A percentile compares a stretch with the other conserved stretches of the same genome.
Evolutionary conservation across 37 sponge, comb jelly and placozoan genomes (phyloP).

Genomic region (Cliona cf. orientalis): DNA sequence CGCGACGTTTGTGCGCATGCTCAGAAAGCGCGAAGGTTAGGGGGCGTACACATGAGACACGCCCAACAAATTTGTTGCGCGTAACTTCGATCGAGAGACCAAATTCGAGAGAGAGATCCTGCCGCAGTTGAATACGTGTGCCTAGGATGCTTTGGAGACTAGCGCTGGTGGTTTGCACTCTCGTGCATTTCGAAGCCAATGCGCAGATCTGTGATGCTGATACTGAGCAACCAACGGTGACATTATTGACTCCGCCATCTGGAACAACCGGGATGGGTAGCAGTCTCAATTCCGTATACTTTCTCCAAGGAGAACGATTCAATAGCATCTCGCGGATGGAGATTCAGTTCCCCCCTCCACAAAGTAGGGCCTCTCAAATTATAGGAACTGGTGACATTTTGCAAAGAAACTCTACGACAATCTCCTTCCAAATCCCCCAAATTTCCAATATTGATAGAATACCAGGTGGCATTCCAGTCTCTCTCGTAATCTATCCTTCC

Average conservation of each 20-base stretch:
- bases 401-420: not conserved
- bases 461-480: not conserved
- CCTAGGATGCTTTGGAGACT: too few species aligned
- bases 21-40: too few species aligned
- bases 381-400: not conserved
- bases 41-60: too few species aligned
- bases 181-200: too few species aligned
- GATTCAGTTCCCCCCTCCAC: too few species aligned
- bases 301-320: conserved; percentile 22
- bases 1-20: too few species aligned
- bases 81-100: too few species aligned
- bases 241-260: conserved; percentile 23
- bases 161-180: too few species aligned
- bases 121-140: too few species aligned
- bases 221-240: conserved; percentile 14
- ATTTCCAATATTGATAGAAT: not conserved
- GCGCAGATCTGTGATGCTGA: not conserved
- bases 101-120: too few species aligned
- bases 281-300: not conserved
- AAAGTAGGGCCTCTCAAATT: not conserved
- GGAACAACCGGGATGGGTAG: conserved; percentile 7
- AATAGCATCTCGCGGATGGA: too few species aligned
- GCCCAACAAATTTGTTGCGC: too few species aligned
- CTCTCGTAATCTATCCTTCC: not conserved
- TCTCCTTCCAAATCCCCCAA: not conserved